These are phyloP conservation scores for Rutilus rutilus DNA, from an alignment of 2,113 vertebrate species.

Conservation along the genomic window DNA sequence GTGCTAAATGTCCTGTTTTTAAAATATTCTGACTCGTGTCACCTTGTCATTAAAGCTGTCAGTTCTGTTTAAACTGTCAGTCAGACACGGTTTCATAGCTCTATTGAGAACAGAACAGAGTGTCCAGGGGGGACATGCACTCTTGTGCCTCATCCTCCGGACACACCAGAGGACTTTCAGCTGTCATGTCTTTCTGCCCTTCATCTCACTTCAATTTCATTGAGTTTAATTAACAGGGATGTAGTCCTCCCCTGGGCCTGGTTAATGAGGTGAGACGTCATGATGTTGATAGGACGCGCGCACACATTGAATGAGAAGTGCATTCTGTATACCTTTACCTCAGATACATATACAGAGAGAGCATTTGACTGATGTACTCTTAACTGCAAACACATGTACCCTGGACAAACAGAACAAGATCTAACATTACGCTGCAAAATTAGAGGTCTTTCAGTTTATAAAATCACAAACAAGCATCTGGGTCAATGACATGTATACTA, in stretches of 20 bases:
- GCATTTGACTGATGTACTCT: neutral
- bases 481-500: neutral
- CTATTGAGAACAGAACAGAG: slow-evolving; percentile 15
- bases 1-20: slow-evolving; percentile 4
- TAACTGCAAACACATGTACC: neutral
- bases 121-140: neutral
- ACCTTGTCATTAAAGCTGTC: slow-evolving; percentile 40
- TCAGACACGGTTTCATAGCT: slow-evolving; percentile 5
- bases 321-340: neutral
- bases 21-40: slow-evolving; percentile 16
- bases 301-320: neutral
- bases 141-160: neutral
- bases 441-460: neutral
- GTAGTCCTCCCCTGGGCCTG: slow-evolving; percentile 24
- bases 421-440: neutral
- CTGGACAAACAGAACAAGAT: neutral
- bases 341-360: neutral
- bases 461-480: neutral
- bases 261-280: slow-evolving; percentile 33
- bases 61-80: slow-evolving; percentile 32
- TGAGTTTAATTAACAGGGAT: slow-evolving; percentile 41
- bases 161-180: slow-evolving; percentile 4
- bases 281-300: slow-evolving; percentile 8
- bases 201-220: slow-evolving; percentile 37
- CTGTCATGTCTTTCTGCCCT: slow-evolving; percentile 40